Percentiles rank a stretch among this genome's conserved stretches.
Evolutionary conservation across 2,888 invertebrate species (phyloP).

Genomic region (Leptinotarsa juncta): DNA sequence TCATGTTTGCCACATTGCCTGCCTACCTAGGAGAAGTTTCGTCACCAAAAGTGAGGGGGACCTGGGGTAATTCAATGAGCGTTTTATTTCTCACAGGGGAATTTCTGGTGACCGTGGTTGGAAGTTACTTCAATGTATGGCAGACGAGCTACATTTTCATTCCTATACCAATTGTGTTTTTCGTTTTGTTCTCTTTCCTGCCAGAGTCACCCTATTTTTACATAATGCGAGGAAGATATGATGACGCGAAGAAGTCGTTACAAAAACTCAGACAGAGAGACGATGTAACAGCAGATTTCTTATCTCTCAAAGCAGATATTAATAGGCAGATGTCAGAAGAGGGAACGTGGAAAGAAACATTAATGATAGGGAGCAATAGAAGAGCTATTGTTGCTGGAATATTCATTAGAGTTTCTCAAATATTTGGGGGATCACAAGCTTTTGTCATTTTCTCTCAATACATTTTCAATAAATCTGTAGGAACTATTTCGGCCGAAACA

Average conservation of each 20-base stretch:
- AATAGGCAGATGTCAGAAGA: slow-evolving; percentile 55
- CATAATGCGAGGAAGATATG: slow-evolving; percentile 49
- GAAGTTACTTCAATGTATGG: slow-evolving; percentile 55
- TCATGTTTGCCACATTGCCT: slow-evolving; percentile 52
- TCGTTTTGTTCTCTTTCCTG: slow-evolving; percentile 49
- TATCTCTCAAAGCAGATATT: slow-evolving; percentile 50
- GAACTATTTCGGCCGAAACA: slow-evolving; percentile 44
- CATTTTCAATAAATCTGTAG: slow-evolving; percentile 58
- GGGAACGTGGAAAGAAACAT: slow-evolving; percentile 53
- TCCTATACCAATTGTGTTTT: slow-evolving; percentile 47
- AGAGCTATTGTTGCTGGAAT: slow-evolving; percentile 53
- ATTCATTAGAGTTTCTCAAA: slow-evolving; percentile 55
- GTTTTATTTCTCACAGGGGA: slow-evolving; percentile 52
- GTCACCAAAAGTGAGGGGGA: slow-evolving; percentile 55
- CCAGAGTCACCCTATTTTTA: slow-evolving; percentile 59
- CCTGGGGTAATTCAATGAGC: slow-evolving; percentile 56
- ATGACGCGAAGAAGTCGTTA: slow-evolving; percentile 52
- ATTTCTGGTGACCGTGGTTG: slow-evolving; percentile 64
- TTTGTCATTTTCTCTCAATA: slow-evolving; percentile 55
- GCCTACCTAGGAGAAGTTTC: slow-evolving; percentile 57
- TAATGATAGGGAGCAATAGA: slow-evolving; percentile 53
- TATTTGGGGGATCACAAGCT: slow-evolving; percentile 53
- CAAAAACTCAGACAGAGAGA: slow-evolving; percentile 49
- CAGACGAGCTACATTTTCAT: slow-evolving; percentile 38
- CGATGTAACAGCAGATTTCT: slow-evolving; percentile 54